Evolutionary conservation across 2,888 invertebrate species (phyloP).

Genomic region (Argynnis bischoffii): DNA sequence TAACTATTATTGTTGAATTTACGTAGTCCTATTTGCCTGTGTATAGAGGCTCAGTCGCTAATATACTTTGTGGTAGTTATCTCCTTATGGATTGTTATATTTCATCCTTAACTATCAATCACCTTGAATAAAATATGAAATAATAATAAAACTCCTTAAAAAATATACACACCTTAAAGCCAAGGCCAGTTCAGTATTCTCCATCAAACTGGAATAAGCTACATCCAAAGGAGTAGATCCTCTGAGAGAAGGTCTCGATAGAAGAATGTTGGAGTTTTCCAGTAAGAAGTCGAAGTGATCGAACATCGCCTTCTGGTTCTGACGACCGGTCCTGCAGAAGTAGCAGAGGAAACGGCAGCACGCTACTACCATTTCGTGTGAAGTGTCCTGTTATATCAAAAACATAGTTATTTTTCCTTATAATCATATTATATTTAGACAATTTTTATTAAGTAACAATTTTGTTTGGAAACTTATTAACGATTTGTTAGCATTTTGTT

Average conservation of each 20-base stretch:
- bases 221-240: conserved; percentile 99
- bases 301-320: conserved; percentile 99
- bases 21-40: too few relatives aligned
- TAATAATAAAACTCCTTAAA: background rate
- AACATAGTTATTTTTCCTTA: conserved; percentile 20
- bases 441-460: too few relatives aligned
- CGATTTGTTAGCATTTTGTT: too few relatives aligned
- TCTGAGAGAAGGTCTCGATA: conserved; percentile 95
- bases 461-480: background rate
- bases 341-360: conserved; percentile 99
- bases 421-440: background rate
- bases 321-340: conserved; percentile 98
- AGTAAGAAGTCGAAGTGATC: conserved; percentile 99
- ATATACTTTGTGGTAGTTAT: background rate
- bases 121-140: too few relatives aligned
- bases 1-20: too few relatives aligned
- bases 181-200: conserved; percentile 98
- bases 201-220: conserved; percentile 99
- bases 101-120: too few relatives aligned
- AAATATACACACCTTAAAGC: conserved; percentile 86
- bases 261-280: conserved; percentile 98
- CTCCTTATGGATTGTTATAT: too few relatives aligned
- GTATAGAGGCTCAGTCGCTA: too few relatives aligned
- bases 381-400: conserved; percentile 85
- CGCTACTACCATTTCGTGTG: conserved; percentile 99